A percentile compares a stretch with the other conserved stretches of the same genome.
These are phyloP conservation scores for Tiphia femorata DNA, from an alignment of 2,888 invertebrate genomes.

Conservation along the genomic window DNA sequence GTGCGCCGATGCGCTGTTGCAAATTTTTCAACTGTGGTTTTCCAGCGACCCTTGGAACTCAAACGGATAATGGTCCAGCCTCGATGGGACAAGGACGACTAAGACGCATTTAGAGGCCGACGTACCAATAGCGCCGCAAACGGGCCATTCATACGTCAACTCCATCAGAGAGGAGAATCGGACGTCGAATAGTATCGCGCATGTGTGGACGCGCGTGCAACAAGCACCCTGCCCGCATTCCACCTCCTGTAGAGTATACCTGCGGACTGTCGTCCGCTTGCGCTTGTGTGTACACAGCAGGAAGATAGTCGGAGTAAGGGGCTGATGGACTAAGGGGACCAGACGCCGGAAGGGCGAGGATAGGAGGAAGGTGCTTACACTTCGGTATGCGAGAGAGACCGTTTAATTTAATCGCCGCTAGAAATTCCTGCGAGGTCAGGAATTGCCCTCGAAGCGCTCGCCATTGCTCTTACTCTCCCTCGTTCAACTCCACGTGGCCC, in stretches of 20 bases:
- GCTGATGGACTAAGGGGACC: background rate
- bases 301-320: background rate
- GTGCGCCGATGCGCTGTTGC: no score
- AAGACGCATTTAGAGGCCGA: no score
- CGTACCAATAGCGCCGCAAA: no score
- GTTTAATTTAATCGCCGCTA: slow-evolving; percentile 39
- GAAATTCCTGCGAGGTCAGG: slow-evolving; percentile 36
- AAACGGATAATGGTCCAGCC: no score
- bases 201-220: background rate
- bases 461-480: background rate
- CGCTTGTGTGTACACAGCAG: background rate
- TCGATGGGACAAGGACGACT: no score
- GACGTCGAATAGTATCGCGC: no score
- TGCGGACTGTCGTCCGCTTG: background rate
- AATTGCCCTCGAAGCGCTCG: slow-evolving; percentile 17
- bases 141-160: no score
- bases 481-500: no score
- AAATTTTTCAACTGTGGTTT: no score
- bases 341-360: background rate
- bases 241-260: background rate
- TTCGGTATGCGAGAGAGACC: slow-evolving; percentile 32
- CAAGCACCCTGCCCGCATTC: background rate
- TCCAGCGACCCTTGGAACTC: no score
- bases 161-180: no score
- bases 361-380: slow-evolving; percentile 10